These are phyloP conservation scores for Hozukius guyotensis DNA, from an alignment of 2,797 vertebrate genomes.

Conservation along the genomic window DNA sequence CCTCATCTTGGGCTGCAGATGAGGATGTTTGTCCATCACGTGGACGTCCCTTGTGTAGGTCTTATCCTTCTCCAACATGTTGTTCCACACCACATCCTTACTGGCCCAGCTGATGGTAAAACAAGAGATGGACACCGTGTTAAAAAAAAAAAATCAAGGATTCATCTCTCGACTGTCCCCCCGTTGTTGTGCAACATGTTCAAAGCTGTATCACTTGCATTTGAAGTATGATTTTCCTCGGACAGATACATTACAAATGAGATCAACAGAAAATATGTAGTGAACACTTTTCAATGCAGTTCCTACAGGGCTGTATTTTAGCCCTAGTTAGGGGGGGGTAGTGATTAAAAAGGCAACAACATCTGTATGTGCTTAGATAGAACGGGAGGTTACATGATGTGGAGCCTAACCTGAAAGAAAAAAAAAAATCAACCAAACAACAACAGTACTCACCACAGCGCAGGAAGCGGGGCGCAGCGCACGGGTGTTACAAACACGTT, in stretches of 20 bases:
- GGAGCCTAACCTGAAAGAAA: background rate
- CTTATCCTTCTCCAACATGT: constrained; percentile 93
- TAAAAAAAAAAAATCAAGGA: background rate
- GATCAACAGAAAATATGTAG: background rate
- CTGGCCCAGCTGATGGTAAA: constrained; percentile 90
- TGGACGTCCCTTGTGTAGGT: constrained; percentile 86
- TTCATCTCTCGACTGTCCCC: background rate
- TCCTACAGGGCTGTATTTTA: background rate
- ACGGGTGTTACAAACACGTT: constrained; percentile 79
- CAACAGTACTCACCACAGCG: constrained; percentile 82
- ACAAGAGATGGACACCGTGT: background rate
- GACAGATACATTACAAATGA: background rate
- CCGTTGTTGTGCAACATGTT: background rate
- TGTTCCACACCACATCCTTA: constrained; percentile 94
- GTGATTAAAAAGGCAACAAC: no score
- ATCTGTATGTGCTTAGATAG: background rate
- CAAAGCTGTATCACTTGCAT: background rate
- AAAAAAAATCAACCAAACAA: background rate
- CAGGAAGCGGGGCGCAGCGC: constrained; percentile 89
- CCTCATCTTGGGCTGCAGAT: constrained; percentile 95
- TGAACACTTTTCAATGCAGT: background rate
- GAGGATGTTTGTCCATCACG: constrained; percentile 92
- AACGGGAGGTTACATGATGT: background rate
- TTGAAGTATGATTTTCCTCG: background rate
- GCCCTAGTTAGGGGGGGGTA: no score